Conservation (phyloP, 2,797 vertebrate species). For the Helostoma temminkii region DNA sequence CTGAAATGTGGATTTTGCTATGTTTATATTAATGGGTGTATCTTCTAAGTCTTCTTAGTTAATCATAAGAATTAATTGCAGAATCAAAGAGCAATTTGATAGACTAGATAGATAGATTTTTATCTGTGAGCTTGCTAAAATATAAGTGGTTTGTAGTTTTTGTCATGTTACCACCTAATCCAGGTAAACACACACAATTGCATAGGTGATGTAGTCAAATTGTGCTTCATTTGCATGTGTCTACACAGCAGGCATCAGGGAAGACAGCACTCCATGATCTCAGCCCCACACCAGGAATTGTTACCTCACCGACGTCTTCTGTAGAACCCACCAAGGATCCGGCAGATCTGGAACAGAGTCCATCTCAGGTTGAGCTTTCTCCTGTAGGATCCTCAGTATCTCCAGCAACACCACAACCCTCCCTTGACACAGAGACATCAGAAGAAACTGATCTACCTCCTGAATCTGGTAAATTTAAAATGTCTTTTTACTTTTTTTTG, state of each 20-base stretch:
- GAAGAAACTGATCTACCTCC: slow-evolving; percentile 73
- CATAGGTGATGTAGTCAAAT: background rate
- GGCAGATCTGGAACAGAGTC: slow-evolving; percentile 54
- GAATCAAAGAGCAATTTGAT: background rate
- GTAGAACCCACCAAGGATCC: slow-evolving; percentile 37
- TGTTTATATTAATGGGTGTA: background rate
- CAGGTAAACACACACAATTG: background rate
- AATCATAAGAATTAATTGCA: background rate
- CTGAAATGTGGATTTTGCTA: too few species aligned
- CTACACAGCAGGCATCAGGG: slow-evolving; percentile 54
- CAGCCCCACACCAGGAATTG: slow-evolving; percentile 45
- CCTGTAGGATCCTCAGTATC: slow-evolving; percentile 36
- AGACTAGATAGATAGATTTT: too few species aligned
- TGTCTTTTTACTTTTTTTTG: background rate
- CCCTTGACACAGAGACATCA: slow-evolving; percentile 41
- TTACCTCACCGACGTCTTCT: slow-evolving; percentile 60
- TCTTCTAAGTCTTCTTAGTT: background rate
- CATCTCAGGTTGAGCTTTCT: slow-evolving; percentile 56
- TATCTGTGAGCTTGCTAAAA: background rate
- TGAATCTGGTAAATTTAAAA: slow-evolving; percentile 60
- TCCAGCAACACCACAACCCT: slow-evolving; percentile 52
- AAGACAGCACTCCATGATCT: slow-evolving; percentile 48
- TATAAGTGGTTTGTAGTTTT: background rate
- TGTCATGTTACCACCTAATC: background rate
- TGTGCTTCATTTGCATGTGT: background rate